Percentiles rank a stretch among this genome's conserved stretches.
Conservation (phyloP, 2,797 vertebrate genomes). For the Nannoperca obscura region DNA sequence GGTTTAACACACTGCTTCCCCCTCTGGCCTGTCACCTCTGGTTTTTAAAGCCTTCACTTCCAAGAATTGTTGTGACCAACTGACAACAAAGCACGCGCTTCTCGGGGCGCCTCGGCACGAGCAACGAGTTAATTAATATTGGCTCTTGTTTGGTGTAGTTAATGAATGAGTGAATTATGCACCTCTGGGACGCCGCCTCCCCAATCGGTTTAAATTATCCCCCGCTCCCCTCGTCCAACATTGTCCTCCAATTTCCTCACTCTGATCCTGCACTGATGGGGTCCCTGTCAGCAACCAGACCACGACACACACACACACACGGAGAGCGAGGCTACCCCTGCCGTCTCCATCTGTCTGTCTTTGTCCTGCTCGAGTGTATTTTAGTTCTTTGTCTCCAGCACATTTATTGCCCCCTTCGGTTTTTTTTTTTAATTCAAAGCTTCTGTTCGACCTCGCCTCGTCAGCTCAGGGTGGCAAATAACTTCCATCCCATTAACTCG, state of each 20-base stretch:
- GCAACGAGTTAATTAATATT: slow-evolving; percentile 85
- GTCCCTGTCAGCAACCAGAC: slow-evolving; percentile 79
- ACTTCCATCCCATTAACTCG: slow-evolving; percentile 97
- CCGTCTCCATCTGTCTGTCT: slow-evolving; percentile 92
- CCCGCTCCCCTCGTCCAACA: slow-evolving; percentile 68
- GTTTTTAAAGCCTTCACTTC: slow-evolving; percentile 52
- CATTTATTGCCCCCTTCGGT: slow-evolving; percentile 83
- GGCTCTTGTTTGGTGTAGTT: slow-evolving; percentile 86
- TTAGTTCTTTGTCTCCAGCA: slow-evolving; percentile 90
- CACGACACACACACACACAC: slow-evolving; percentile 51
- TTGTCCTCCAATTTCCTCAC: slow-evolving; percentile 85
- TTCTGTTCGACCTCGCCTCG: slow-evolving; percentile 85
- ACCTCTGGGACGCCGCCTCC: slow-evolving; percentile 82
- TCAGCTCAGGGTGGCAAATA: slow-evolving; percentile 83
- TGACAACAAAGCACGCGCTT: slow-evolving; percentile 67
- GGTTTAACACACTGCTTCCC: slow-evolving; percentile 16
- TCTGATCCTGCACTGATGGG: slow-evolving; percentile 82
- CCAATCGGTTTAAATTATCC: slow-evolving; percentile 81
- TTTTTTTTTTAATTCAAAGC: slow-evolving; percentile 79
- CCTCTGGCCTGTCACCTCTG: slow-evolving; percentile 38
- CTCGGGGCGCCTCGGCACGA: slow-evolving; percentile 55
- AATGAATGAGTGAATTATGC: slow-evolving; percentile 88
- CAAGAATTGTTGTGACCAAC: slow-evolving; percentile 53
- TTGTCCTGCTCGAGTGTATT: slow-evolving; percentile 85
- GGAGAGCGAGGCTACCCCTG: slow-evolving; percentile 56